Conservation (phyloP, 2,888 invertebrate genomes). For the Drosophila leonis region DNA sequence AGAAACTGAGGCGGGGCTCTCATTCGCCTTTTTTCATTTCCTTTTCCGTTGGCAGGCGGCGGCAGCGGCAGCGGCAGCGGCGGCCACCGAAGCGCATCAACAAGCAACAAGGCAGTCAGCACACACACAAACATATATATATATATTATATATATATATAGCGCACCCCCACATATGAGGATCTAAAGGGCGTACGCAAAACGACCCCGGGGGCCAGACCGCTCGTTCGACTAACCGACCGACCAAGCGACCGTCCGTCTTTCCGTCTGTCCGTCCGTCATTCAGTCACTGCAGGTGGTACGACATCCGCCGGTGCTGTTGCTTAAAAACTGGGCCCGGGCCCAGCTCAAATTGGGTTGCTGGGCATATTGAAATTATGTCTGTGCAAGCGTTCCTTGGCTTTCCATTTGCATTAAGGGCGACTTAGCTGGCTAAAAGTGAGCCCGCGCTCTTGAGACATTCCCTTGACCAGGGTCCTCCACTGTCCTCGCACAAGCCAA, state of each 20-base stretch:
- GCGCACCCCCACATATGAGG: slow-evolving; percentile 37
- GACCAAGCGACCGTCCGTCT: slow-evolving; percentile 4
- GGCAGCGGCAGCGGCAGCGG: no score
- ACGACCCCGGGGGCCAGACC: slow-evolving; percentile 64
- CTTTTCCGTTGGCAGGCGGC: slow-evolving; percentile 74
- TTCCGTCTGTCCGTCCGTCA: slow-evolving; percentile 9
- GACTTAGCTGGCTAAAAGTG: slow-evolving; percentile 37
- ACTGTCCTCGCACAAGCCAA: slow-evolving; percentile 15
- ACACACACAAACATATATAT: neutral
- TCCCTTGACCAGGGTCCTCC: slow-evolving; percentile 53
- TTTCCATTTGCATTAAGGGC: slow-evolving; percentile 65
- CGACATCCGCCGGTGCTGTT: slow-evolving; percentile 19
- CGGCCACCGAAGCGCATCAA: slow-evolving; percentile 79
- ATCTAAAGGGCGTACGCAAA: slow-evolving; percentile 64
- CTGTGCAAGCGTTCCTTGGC: slow-evolving; percentile 50
- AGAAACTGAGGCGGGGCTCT: slow-evolving; percentile 53
- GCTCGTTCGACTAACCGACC: slow-evolving; percentile 26
- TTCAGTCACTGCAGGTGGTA: slow-evolving; percentile 68
- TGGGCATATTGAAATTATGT: slow-evolving; percentile 64
- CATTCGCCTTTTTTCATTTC: slow-evolving; percentile 77
- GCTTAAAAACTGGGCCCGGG: slow-evolving; percentile 21
- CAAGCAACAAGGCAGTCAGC: slow-evolving; percentile 55
- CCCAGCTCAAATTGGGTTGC: slow-evolving; percentile 5
- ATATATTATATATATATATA: neutral
- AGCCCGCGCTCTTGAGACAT: slow-evolving; percentile 54